A percentile compares a stretch with the other conserved stretches of the same genome.
phyloP scores from a whole-genome alignment of 1,140 invertebrate species.

The Spodoptera frugiperda region DNA sequence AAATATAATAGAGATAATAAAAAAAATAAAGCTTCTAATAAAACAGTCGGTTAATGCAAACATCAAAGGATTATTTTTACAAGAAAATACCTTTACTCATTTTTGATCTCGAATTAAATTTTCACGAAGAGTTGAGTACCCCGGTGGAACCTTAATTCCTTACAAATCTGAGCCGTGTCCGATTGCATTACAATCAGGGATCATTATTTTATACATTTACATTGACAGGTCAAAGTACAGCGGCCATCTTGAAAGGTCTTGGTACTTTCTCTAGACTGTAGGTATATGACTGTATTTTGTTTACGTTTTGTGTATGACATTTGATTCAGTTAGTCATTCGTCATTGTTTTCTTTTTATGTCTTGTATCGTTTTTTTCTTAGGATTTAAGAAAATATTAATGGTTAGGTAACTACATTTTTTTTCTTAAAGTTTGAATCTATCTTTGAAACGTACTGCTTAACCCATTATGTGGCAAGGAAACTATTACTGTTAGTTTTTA shows the following conservation, averaged over 20 bases:
- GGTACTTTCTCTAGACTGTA: slow-evolving; percentile 20
- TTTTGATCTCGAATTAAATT: slow-evolving; percentile 9
- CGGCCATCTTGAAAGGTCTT: slow-evolving; percentile 20
- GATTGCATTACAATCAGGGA: slow-evolving; percentile 63
- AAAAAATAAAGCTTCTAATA: no score
- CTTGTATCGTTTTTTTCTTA: no score
- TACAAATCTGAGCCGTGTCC: slow-evolving; percentile 55
- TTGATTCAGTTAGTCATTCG: not conserved
- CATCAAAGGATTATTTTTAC: slow-evolving; percentile 3
- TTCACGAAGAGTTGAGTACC: slow-evolving; percentile 49
- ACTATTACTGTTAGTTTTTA: no score
- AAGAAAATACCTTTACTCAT: no score
- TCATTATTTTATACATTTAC: slow-evolving; percentile 61
- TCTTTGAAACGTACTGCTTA: no score
- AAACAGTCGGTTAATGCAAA: not conserved
- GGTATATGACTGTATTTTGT: not conserved
- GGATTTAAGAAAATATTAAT: no score
- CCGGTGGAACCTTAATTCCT: not conserved
- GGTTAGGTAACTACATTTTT: no score
- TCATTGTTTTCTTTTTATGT: no score
- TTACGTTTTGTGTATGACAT: not conserved
- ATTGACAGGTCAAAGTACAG: slow-evolving; percentile 56
- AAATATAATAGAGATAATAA: no score
- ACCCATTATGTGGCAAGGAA: no score
- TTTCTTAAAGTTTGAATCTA: no score